Evolutionary conservation across 92 coral and sea anemone genomes (phyloP), one percentile per base, ranked within the genome.

Genomic region (Porites cylindrica): DNA sequence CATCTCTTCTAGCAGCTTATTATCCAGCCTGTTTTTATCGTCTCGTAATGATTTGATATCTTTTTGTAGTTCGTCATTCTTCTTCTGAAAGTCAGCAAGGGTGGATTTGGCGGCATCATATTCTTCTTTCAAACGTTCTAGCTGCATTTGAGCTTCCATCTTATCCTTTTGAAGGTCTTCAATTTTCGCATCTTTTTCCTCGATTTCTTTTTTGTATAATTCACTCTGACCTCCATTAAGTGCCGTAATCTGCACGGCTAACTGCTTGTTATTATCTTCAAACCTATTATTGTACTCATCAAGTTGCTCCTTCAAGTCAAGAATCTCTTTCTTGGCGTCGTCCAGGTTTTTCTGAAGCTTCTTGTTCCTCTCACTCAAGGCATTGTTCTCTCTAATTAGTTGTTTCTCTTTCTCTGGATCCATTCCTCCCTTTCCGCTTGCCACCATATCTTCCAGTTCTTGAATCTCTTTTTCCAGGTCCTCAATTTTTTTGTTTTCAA

Each of bases 151-250:
- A 24, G 82, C 81, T 24, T 92, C 93, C 20, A 90, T 14, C 77
- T 83, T 92, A 32, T 89, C 93, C 62, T 81, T 53, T n/a, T 91
- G 88, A 47, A 92, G 79, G 47, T 82, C 82, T 24, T 86, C 91
- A 60, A 92, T 89, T 51, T 66, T 60, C 71, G 82, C 82, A 47
- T 88, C 93, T 52, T 92, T 92, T 14, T 86, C 93, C 20, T 90
- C 88, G 70, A 84, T 93, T 66, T 92, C 95, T 70, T 92, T 92
- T 21, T 90, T 91, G 78, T 76, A 90, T 5, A 84, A 50, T 29
- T 92, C 93, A 53, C 89, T 83, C 81, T 92, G 92, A 89, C 82
- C 92, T 60, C 92, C 95, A 66, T 81, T 79, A 56, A 89, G 86
- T 70, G 78, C 82, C 52, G 89, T 85, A 43, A 92, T 80, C 72